These are phyloP conservation scores for Polydrusus tereticollis DNA, from an alignment of 2,888 invertebrate genomes.

Conservation along the genomic window DNA sequence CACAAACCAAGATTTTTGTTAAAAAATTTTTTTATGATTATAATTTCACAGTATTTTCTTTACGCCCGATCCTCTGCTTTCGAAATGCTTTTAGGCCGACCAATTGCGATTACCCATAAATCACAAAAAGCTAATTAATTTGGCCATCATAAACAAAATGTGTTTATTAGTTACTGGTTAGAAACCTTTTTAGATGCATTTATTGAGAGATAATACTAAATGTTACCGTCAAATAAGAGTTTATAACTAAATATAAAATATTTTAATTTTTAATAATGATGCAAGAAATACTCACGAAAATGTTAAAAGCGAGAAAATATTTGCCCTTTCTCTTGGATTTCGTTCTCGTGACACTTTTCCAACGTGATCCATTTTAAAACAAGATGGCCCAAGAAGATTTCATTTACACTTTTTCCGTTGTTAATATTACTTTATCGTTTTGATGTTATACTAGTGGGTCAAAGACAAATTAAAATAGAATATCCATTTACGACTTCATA, in stretches of 20 bases:
- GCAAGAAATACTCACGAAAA: slow-evolving; percentile 56
- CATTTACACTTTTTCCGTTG: neutral
- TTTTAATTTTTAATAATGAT: neutral
- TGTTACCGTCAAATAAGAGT: too few species aligned
- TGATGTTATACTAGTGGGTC: neutral
- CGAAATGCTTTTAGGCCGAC: too few species aligned
- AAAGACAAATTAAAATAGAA: neutral
- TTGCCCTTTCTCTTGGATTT: slow-evolving; percentile 56
- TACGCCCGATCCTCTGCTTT: too few species aligned
- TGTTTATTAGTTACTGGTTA: too few species aligned
- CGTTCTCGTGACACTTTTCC: slow-evolving; percentile 50
- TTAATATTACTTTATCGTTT: neutral
- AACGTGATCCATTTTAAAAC: slow-evolving; percentile 55
- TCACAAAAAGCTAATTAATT: too few species aligned
- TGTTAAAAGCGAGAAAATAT: slow-evolving; percentile 54
- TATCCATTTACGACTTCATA: slow-evolving; percentile 1
- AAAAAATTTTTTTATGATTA: too few species aligned
- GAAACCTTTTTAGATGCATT: too few species aligned
- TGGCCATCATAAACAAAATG: too few species aligned
- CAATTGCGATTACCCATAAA: too few species aligned
- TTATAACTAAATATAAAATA: neutral
- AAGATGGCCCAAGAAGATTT: neutral
- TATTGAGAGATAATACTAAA: too few species aligned
- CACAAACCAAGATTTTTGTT: too few species aligned
- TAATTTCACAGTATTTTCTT: too few species aligned